Evolutionary conservation across 2,797 vertebrate genomes (phyloP), one percentile per base, ranked within the genome.

Genomic region (Myotis pilosus): DNA sequence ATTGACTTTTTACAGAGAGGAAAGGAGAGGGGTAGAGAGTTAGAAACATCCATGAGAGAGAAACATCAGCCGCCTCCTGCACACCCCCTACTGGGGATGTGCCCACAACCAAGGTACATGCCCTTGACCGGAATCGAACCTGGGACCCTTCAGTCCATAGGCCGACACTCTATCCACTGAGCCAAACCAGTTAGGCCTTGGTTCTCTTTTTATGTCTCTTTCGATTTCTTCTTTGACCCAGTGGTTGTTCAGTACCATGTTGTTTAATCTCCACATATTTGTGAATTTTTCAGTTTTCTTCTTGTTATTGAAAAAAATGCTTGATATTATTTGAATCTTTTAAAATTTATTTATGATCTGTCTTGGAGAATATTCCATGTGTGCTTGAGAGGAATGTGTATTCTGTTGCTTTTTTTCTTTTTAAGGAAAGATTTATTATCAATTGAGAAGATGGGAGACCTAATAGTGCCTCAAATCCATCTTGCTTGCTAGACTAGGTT

Each of bases 311-410:
- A 60, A 23, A 49, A 88, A 82, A 85, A 47, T 74, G 36, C 57
- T 64, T 66, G 62, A 64, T 64, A 64, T n/a, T 30, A 64, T 74
- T 81, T 87, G 5, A 55, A 16, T 82, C 78, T 87, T 80, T 44
- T 75, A 88, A 38, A 66, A 88, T 75, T 75, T 93, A 74, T 93
- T 88, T 81, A 64, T 93, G 57, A 82, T 88, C 38, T 76, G 17
- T 57, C 51, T n/a, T 49, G n/a, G 57, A 75, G 38, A 82, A 82
- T 75, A 23, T 68, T 82, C 17, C 49, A 36, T 25, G 25, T 49
- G 3, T 12, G 1, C 78, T 74, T 47, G 69, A 68, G 71, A 82
- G 55, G 57, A 75, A 38, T 49, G 22, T 23, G 49, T 69, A 25
- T 89, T 55, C 79, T 49, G 25, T 76, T 57, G 49, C n/a, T 23